These are phyloP conservation scores for Drosophila nebulosa DNA, from an alignment of 1,140 invertebrate genomes.

Conservation along the genomic window DNA sequence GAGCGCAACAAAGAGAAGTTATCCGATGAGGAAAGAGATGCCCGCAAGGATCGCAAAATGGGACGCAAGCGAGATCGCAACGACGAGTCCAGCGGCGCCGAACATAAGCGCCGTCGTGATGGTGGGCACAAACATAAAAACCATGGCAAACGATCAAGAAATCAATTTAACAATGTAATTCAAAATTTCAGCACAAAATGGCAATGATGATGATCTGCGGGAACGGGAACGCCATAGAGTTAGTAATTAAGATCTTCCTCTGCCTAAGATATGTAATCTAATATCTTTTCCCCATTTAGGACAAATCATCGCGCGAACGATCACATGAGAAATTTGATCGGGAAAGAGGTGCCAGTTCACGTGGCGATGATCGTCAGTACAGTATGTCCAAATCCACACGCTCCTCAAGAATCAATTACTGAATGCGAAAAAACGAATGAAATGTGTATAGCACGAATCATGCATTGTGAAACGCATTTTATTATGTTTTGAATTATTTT, in stretches of 20 bases:
- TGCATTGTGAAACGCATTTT: constrained; percentile 40
- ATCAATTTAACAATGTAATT: constrained; percentile 38
- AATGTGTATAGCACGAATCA: background rate
- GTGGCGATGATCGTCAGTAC: constrained; percentile 73
- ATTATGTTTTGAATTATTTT: constrained; percentile 44
- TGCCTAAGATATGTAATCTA: background rate
- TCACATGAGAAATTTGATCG: constrained; percentile 78
- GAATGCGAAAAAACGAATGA: constrained; percentile 1
- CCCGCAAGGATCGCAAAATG: constrained; percentile 88
- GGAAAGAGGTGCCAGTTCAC: constrained; percentile 46
- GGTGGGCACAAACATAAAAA: constrained; percentile 82
- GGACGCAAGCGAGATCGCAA: constrained; percentile 88
- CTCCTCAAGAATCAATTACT: constrained; percentile 69
- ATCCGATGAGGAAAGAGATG: constrained; percentile 85
- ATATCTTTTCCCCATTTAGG: constrained; percentile 25
- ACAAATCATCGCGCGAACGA: constrained; percentile 74
- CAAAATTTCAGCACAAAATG: constrained; percentile 72
- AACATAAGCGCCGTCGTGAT: constrained; percentile 89
- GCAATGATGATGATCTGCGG: constrained; percentile 65
- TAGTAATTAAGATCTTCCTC: constrained; percentile 9
- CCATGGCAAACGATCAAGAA: background rate
- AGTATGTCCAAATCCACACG: constrained; percentile 63
- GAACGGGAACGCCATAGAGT: constrained; percentile 75
- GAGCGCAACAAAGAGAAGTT: constrained; percentile 82
- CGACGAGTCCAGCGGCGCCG: constrained; percentile 84